phyloP scores from a whole-genome alignment of 2,888 invertebrate genomes.

The Eupsilia transversa region DNA sequence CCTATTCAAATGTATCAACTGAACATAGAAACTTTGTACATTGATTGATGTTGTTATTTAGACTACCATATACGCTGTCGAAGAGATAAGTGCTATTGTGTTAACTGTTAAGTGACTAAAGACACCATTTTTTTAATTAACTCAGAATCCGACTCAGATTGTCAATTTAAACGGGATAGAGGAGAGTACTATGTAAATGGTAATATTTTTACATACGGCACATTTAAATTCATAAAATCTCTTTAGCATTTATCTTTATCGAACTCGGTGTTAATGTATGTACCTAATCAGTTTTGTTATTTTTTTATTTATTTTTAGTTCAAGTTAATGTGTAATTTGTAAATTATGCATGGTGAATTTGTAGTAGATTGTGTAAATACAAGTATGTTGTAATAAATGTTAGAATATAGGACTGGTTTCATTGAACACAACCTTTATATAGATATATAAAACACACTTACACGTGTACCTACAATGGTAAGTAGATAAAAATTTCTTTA shows the following conservation, averaged over 20 bases:
- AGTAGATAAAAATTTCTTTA: slow-evolving; percentile 35
- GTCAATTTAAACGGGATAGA: background rate
- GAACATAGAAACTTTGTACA: slow-evolving; percentile 33
- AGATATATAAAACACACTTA: slow-evolving; percentile 23
- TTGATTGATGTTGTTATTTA: slow-evolving; percentile 19
- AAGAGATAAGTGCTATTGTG: slow-evolving; percentile 51
- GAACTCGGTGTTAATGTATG: slow-evolving; percentile 28
- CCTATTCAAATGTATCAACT: background rate
- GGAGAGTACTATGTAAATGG: background rate
- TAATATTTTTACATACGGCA: background rate
- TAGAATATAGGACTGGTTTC: slow-evolving; percentile 66
- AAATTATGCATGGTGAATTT: slow-evolving; percentile 66
- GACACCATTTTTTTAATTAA: background rate
- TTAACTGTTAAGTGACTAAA: background rate
- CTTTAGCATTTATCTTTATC: slow-evolving; percentile 39
- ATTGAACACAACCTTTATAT: slow-evolving; percentile 50
- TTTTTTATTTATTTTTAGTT: slow-evolving; percentile 75
- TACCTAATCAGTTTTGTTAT: slow-evolving; percentile 61
- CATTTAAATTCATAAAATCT: slow-evolving; percentile 1
- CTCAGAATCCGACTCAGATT: background rate
- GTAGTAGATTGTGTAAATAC: slow-evolving; percentile 73
- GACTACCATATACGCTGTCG: slow-evolving; percentile 7
- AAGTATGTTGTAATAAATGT: slow-evolving; percentile 69
- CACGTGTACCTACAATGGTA: slow-evolving; percentile 25
- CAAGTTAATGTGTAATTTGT: slow-evolving; percentile 66